phyloP scores from a whole-genome alignment of 2,797 vertebrate genomes.

The Ctenopoma kingsleyae region DNA sequence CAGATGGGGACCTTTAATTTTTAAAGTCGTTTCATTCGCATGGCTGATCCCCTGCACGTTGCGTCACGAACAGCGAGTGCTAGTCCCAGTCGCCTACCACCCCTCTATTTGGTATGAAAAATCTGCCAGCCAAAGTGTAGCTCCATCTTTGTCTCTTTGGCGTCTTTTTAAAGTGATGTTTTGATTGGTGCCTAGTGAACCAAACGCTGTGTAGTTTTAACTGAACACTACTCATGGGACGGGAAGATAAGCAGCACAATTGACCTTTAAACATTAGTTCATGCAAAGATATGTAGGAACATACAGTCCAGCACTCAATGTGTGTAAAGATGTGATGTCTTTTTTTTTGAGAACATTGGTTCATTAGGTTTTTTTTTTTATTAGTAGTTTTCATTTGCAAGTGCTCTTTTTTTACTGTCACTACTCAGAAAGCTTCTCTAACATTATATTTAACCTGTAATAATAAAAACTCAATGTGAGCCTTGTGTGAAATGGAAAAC shows the following conservation, averaged over 20 bases:
- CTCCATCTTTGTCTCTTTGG: constrained; percentile 59
- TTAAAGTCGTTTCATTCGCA: constrained; percentile 83
- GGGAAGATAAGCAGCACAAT: constrained; percentile 35
- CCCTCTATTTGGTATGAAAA: constrained; percentile 49
- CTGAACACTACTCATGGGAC: constrained; percentile 64
- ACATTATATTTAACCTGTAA: too few relatives aligned
- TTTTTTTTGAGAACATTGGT: too few relatives aligned
- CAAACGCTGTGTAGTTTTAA: constrained; percentile 53
- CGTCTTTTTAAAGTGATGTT: constrained; percentile 73
- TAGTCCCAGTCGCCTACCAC: constrained; percentile 73
- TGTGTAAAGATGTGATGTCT: too few relatives aligned
- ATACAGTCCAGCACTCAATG: background rate
- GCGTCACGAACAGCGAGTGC: constrained; percentile 75
- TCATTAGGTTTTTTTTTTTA: too few relatives aligned
- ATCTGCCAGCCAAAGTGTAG: constrained; percentile 54
- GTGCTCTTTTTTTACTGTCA: too few relatives aligned
- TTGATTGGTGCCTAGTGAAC: constrained; percentile 72
- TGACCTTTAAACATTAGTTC: constrained; percentile 29
- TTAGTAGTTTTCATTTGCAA: background rate
- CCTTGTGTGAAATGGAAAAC: too few relatives aligned
- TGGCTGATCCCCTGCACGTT: constrained; percentile 73
- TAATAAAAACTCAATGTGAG: too few relatives aligned
- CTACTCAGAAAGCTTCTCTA: too few relatives aligned
- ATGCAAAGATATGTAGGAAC: background rate
- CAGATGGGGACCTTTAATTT: constrained; percentile 85